Conservation (phyloP, 2,888 invertebrate genomes). For the Lysandra bellargus region DNA sequence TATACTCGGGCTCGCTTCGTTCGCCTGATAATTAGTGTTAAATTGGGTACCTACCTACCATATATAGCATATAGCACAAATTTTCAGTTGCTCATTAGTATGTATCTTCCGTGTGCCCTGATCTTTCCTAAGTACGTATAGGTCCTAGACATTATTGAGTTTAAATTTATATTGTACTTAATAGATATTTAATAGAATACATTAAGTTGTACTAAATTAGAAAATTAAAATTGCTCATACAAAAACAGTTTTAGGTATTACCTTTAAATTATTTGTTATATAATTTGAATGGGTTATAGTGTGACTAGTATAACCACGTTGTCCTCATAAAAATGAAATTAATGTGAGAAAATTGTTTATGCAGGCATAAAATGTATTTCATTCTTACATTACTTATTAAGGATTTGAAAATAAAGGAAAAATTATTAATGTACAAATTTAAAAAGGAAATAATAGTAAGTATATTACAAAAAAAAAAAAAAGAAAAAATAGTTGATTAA, state of each 20-base stretch:
- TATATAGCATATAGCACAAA: no score
- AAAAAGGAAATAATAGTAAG: background rate
- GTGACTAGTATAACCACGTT: background rate
- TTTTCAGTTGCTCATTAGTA: no score
- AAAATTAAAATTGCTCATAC: background rate
- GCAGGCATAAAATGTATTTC: background rate
- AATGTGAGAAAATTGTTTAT: constrained; percentile 1
- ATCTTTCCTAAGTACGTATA: no score
- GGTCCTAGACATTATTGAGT: no score
- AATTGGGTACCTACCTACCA: no score
- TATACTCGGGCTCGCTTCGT: no score
- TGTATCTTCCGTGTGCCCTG: no score
- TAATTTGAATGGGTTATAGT: background rate
- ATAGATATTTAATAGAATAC: no score
- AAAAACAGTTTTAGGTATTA: background rate
- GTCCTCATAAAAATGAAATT: background rate
- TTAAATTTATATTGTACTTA: no score
- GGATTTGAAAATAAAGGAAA: background rate
- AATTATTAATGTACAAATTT: background rate
- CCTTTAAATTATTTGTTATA: background rate
- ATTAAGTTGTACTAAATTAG: background rate
- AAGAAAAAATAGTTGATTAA: background rate
- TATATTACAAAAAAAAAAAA: no score
- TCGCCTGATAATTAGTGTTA: no score
- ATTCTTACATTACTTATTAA: background rate